Evolutionary conservation across 2,888 invertebrate genomes (phyloP), one percentile per base, ranked within the genome.

Genomic region (Deilephila porcellus): DNA sequence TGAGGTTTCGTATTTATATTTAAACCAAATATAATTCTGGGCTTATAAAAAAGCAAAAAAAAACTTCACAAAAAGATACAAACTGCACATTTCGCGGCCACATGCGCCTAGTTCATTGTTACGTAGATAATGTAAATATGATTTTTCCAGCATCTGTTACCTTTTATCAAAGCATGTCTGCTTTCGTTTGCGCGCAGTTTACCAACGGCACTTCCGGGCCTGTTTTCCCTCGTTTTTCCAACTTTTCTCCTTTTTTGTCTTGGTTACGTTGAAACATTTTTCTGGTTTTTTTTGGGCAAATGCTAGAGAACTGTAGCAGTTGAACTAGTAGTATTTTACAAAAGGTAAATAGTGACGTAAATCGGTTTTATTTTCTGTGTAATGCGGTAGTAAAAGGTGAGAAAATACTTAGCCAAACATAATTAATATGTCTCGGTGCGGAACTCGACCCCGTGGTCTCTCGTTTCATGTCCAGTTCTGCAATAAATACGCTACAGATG

Each of bases 121-220:
- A 25, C 64, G 20, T 4, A 67, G 64, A 62, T 67, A 67, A 67
- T 20, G 64, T 67, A 67, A 67, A 67, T 45, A 67, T 67, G 64
- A 67, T 67, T 67, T 64, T 45, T 67, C 64, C 64, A 67, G 64
- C 64, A 67, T 67, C 64, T 67, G 64, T 67, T 67, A 25, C 45
- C 64, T 67, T 67, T 67, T 67, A 67, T 67, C 45, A 37, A 64
- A 45, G 25, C 45, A 45, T 67, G 64, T 11, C 45, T 62, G 34
- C 34, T 62, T 45, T 67, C 64, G 14, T 67, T 67, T 45, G 45
- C 45, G 37, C 64, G n/a, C 34, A 14, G 64, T 37, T 20, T 45
- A 14, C 20, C 14, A 45, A 45, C 64, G 64, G 20, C 6, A 19
- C 37, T 25, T 67, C 25, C 64, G 45, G 45, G n/a, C 37, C 0